Evolutionary conservation across 2,113 vertebrate species (phyloP).

Genomic region (Boulengeromyrus knoepffleri): DNA sequence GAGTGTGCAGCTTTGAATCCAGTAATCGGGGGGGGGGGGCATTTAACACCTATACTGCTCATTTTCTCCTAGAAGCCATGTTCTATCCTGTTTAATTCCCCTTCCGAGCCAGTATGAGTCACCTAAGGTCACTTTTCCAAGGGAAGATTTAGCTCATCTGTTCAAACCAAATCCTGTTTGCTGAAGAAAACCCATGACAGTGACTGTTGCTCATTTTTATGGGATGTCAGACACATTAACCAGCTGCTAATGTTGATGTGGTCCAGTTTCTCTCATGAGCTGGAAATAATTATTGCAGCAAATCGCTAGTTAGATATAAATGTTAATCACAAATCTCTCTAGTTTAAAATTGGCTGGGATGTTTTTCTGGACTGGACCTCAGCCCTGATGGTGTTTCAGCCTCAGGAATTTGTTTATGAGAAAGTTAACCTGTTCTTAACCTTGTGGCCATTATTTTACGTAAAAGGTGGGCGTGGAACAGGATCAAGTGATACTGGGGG

Average conservation of each 20-base stretch:
- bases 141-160: conserved; percentile 7
- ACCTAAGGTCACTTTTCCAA: neutral
- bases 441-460: neutral
- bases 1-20: conserved; percentile 47
- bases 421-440: neutral
- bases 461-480: neutral
- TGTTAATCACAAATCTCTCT: neutral
- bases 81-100: neutral
- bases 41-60: neutral
- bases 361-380: neutral
- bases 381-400: neutral
- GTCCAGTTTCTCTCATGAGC: neutral
- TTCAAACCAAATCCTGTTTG: neutral
- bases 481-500: neutral
- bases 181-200: neutral
- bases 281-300: neutral
- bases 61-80: neutral
- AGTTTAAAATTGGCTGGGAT: neutral
- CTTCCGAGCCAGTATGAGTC: neutral
- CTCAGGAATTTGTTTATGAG: neutral
- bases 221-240: conserved; percentile 1
- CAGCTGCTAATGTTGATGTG: neutral
- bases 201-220: conserved; percentile 15
- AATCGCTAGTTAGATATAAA: neutral
- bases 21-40: neutral